Evolutionary conservation across 2,888 invertebrate species (phyloP).

Genomic region (Crossocerus cetratus): DNA sequence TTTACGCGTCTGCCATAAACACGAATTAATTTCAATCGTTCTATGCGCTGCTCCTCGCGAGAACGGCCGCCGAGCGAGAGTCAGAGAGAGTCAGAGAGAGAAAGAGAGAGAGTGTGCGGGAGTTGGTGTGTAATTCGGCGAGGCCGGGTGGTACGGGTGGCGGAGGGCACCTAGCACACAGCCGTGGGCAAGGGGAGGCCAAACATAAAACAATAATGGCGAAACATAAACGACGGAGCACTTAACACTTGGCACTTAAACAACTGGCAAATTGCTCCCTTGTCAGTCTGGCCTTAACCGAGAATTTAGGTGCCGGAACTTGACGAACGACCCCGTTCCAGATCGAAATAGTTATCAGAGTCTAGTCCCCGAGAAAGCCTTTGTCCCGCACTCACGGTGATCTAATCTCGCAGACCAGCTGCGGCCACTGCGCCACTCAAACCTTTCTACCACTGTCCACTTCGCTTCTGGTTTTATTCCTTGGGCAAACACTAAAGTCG

Average conservation of each 20-base stretch:
- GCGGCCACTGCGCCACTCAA: not conserved
- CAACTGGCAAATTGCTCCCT: conserved; percentile 77
- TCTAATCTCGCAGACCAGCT: conserved; percentile 8
- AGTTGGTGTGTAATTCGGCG: conserved; percentile 32
- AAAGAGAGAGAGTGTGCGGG: not conserved
- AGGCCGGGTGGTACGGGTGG: conserved; percentile 10
- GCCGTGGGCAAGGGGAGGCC: conserved; percentile 56
- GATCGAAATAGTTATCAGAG: conserved; percentile 50
- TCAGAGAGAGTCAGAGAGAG: too few species aligned
- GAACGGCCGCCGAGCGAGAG: conserved; percentile 5
- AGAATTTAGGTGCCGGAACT: conserved; percentile 70
- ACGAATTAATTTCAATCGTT: conserved; percentile 76
- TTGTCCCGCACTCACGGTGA: conserved; percentile 10
- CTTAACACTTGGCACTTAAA: conserved; percentile 78
- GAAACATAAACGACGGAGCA: conserved; percentile 76
- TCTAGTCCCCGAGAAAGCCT: conserved; percentile 13
- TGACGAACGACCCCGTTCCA: conserved; percentile 60
- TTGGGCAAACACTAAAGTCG: too few species aligned
- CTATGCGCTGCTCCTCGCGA: conserved; percentile 58
- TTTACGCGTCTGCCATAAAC: conserved; percentile 71
- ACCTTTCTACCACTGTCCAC: too few species aligned
- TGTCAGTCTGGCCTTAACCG: conserved; percentile 73
- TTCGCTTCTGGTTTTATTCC: too few species aligned
- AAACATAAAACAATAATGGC: conserved; percentile 77
- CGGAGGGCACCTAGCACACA: conserved; percentile 13